Evolutionary conservation across 1,140 invertebrate species (phyloP).

Genomic region (Lanistes nyassanus): DNA sequence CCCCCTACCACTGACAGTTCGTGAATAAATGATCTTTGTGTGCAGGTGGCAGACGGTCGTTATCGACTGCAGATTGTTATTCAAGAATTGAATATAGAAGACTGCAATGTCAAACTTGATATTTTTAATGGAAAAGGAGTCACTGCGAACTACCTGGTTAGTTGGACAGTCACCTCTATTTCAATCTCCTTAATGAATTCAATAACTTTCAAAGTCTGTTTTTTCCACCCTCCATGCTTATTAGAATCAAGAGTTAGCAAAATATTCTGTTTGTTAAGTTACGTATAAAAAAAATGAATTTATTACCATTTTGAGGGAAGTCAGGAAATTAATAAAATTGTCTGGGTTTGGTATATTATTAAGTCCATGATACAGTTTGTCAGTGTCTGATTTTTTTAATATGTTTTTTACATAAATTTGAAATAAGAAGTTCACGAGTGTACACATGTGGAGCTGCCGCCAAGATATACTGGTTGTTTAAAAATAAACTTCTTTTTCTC

Average conservation of each 20-base stretch:
- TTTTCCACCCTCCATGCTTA: no score
- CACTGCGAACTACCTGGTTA: slow-evolving; percentile 36
- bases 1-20: no score
- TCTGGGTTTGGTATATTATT: no score
- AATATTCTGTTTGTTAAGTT: no score
- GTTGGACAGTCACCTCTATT: background rate
- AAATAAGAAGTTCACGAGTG: no score
- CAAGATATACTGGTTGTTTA: background rate
- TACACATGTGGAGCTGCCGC: background rate
- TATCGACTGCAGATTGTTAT: slow-evolving; percentile 43
- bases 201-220: no score
- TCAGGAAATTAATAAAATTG: no score
- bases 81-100: slow-evolving; percentile 37
- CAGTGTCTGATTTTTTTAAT: background rate
- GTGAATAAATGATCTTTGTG: background rate
- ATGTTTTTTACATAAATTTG: background rate
- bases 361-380: background rate
- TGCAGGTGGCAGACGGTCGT: slow-evolving; percentile 29
- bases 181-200: no score
- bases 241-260: no score
- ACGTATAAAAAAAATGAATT: no score
- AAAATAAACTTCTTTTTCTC: slow-evolving; percentile 4
- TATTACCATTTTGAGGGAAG: slow-evolving; percentile 16
- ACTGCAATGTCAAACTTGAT: slow-evolving; percentile 41
- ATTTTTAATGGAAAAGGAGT: slow-evolving; percentile 38